A percentile compares a stretch with the other conserved stretches of the same genome.
Conservation (phyloP, 2,113 vertebrate genomes). For the Aldabrachelys gigantea region DNA sequence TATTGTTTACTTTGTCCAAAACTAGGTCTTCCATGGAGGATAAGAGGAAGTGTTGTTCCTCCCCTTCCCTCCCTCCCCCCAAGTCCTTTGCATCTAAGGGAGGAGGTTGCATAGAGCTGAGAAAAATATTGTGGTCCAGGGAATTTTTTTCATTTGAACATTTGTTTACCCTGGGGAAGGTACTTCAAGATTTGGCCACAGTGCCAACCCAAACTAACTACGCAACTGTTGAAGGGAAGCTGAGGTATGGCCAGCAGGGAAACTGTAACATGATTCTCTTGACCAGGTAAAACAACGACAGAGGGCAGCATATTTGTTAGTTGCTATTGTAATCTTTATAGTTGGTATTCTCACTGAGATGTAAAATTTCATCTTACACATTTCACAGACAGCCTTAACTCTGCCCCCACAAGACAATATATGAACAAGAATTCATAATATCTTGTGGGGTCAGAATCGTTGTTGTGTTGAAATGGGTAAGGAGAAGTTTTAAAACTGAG, state of each 20-base stretch:
- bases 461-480: background rate
- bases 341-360: background rate
- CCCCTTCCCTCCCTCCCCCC: background rate
- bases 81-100: background rate
- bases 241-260: background rate
- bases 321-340: background rate
- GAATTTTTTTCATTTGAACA: background rate
- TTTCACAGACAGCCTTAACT: background rate
- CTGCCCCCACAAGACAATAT: background rate
- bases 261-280: accelerated
- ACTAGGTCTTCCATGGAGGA: background rate
- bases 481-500: background rate
- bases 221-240: background rate
- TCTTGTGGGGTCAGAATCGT: background rate
- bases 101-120: background rate
- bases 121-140: background rate
- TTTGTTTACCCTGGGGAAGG: background rate
- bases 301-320: background rate
- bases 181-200: background rate
- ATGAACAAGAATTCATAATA: background rate
- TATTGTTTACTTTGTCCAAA: background rate
- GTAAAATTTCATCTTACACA: background rate
- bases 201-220: background rate
- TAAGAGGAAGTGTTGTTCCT: background rate
- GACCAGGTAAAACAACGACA: background rate